phyloP scores from a whole-genome alignment of 2,888 invertebrate genomes.

The Petrolisthes cinctipes region DNA sequence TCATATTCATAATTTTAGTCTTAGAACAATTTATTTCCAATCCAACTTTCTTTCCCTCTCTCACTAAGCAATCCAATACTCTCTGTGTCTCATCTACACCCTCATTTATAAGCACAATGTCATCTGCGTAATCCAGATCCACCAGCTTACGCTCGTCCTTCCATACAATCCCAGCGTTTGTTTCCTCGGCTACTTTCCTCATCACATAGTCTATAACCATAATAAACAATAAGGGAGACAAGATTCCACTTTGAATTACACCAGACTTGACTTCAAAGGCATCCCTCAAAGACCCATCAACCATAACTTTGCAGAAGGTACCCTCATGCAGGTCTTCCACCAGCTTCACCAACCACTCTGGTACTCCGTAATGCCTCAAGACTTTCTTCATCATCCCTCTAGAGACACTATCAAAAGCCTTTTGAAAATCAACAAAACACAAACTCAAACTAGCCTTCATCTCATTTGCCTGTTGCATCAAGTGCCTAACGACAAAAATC shows the following conservation, averaged over 20 bases:
- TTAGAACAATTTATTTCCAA: neutral
- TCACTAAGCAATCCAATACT: neutral
- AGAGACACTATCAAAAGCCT: neutral
- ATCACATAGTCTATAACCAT: conserved; percentile 5
- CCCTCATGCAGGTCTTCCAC: neutral
- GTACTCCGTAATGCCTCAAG: neutral
- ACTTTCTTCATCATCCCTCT: conserved; percentile 1
- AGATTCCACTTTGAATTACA: neutral
- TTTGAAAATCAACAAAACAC: conserved; percentile 5
- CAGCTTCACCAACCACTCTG: conserved; percentile 4
- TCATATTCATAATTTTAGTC: conserved; percentile 14
- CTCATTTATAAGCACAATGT: neutral
- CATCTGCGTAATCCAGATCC: neutral
- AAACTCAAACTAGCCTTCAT: neutral
- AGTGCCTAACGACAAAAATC: neutral
- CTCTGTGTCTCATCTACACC: neutral
- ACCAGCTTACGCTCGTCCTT: conserved; percentile 1
- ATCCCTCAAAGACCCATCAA: too few species aligned
- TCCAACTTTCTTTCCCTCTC: conserved; percentile 4
- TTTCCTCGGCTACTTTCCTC: neutral
- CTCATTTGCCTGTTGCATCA: neutral
- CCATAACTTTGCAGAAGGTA: neutral
- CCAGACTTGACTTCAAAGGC: neutral
- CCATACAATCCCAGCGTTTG: neutral
- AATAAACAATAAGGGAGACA: neutral